Evolutionary conservation across 2,797 vertebrate species (phyloP), one percentile per base, ranked within the genome.

Genomic region (Eospalax fontanierii): DNA sequence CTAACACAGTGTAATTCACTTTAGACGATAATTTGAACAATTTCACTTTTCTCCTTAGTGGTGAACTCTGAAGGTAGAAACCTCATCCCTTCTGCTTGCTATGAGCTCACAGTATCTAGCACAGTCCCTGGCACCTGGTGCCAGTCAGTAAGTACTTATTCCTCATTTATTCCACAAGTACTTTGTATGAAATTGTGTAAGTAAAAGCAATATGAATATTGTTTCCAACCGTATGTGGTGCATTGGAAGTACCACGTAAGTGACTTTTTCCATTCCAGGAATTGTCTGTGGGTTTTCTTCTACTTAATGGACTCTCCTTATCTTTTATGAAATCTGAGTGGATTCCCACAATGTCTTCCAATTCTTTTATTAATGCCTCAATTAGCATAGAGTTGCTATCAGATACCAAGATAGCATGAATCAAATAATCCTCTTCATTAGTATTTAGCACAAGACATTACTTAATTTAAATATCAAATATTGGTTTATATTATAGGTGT

Each of bases 401-500:
- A 86, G 59, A 73, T 65, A 86, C n/a, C 30, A 88, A 66, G 46
- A 73, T 38, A 33, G 30, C 40, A 95, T 65, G 26, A 89, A 75
- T 74, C 59, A 80, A 89, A 46, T 80, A 66, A 84, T 90, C 81
- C 43, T 79, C 57, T 35, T 75, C 15, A 76, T 87, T 66, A 93
- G 57, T 28, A 87, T 80, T 46, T 88, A 85, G 35, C 68, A 71
- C 57, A 87, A 26, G 94, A 85, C 4, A 93, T 59, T 24, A 57
- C 24, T 82, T 93, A 78, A 78, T 16, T 73, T 78, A 93, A 88
- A 63, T 63, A 35, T 10, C 33, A 85, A 4, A 78, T 50, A 59
- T 90, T 78, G 85, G 35, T 87, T 87, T 54, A 59, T 71, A 74
- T n/a, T 46, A 57, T 85, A 75, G 88, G 26, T 92, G 4, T 65